A percentile compares a stretch with the other conserved stretches of the same genome.
phyloP scores from a whole-genome alignment of 2,797 vertebrate genomes.

The Gadopsis marmoratus region DNA sequence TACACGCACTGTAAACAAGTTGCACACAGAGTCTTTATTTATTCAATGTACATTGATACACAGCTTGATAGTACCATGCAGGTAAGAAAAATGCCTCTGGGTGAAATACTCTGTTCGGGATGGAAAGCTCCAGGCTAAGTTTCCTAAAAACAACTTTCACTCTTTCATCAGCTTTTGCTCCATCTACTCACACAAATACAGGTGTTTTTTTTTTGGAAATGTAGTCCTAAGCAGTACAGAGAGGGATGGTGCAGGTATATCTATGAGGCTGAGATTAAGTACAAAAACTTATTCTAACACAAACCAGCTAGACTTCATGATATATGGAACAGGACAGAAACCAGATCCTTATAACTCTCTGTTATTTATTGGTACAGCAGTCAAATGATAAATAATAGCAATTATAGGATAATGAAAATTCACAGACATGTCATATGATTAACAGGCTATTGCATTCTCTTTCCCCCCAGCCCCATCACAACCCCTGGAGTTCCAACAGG shows the following conservation, averaged over 20 bases:
- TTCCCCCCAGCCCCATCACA: conserved; percentile 43
- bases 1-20: conserved; percentile 49
- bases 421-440: conserved; percentile 78
- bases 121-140: conserved; percentile 59
- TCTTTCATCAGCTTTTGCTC: conserved; percentile 41
- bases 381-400: conserved; percentile 69
- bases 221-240: conserved; percentile 51
- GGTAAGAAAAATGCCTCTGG: conserved; percentile 74
- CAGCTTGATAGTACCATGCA: conserved; percentile 77
- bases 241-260: conserved; percentile 30
- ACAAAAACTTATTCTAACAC: conserved; percentile 75
- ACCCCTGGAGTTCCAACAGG: conserved; percentile 78
- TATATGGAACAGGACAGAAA: conserved; percentile 63
- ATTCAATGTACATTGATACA: conserved; percentile 79
- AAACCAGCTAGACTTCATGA: conserved; percentile 68
- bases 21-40: conserved; percentile 81
- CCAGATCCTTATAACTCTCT: conserved; percentile 41
- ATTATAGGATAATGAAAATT: conserved; percentile 76
- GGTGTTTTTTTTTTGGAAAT: conserved; percentile 46
- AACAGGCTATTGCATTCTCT: conserved; percentile 77
- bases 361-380: conserved; percentile 72
- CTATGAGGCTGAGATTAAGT: conserved; percentile 53
- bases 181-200: conserved; percentile 40
- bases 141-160: conserved; percentile 55
- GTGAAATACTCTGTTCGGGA: conserved; percentile 57